Conservation (phyloP, 2,888 invertebrate genomes). For the Drosophila melanocephala region DNA sequence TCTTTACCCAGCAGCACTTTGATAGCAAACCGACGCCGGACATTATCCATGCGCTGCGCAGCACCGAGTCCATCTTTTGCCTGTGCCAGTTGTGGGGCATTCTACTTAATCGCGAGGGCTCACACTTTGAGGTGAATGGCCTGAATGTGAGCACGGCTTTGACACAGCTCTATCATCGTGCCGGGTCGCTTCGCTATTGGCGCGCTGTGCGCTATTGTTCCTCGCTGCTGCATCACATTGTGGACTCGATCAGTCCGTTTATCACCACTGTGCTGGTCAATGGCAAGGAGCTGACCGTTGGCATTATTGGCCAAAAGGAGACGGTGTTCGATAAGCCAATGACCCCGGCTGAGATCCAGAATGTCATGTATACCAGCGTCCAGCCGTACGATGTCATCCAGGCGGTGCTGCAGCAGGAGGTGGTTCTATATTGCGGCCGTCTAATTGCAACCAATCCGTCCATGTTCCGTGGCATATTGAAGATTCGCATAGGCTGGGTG, state of each 20-base stretch:
- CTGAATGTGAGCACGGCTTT: slow-evolving; percentile 89
- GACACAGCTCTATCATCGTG: slow-evolving; percentile 91
- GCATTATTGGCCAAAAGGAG: slow-evolving; percentile 97
- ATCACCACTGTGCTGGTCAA: slow-evolving; percentile 98
- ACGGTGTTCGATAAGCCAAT: slow-evolving; percentile 99
- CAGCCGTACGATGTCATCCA: slow-evolving; percentile 95
- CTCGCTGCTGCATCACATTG: slow-evolving; percentile 96
- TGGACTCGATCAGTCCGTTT: slow-evolving; percentile 99
- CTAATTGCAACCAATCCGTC: slow-evolving; percentile 96
- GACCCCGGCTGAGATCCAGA: slow-evolving; percentile 97
- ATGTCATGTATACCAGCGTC: slow-evolving; percentile 95
- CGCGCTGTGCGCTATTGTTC: slow-evolving; percentile 97
- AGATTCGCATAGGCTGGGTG: slow-evolving; percentile 94
- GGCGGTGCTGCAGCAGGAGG: slow-evolving; percentile 89
- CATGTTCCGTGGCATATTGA: slow-evolving; percentile 97
- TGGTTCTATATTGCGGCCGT: slow-evolving; percentile 96
- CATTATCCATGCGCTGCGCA: slow-evolving; percentile 90
- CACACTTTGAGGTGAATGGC: slow-evolving; percentile 90
- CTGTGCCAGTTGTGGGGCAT: slow-evolving; percentile 94
- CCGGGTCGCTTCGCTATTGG: slow-evolving; percentile 95
- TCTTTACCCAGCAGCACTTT: slow-evolving; percentile 86
- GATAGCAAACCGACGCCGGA: slow-evolving; percentile 90
- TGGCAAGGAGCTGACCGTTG: slow-evolving; percentile 98
- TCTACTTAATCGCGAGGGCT: slow-evolving; percentile 92
- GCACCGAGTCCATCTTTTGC: slow-evolving; percentile 90